Base-by-base conservation (phyloP, 2,797 vertebrate genomes). In the Bryconaethiops microstoma region DNA sequence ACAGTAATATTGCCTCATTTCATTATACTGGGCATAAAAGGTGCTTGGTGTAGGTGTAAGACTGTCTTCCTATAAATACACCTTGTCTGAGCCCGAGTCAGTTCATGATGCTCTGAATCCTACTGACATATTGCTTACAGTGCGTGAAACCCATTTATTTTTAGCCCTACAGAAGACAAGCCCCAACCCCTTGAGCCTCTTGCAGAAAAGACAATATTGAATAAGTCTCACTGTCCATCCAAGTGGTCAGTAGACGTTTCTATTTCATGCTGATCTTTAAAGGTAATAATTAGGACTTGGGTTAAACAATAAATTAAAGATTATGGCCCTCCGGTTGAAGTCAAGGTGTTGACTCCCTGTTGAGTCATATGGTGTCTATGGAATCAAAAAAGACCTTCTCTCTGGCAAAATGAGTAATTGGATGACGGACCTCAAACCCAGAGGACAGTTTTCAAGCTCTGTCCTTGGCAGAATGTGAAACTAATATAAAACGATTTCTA, bases 181-280 rank as follows among this genome's bases (percentile, higher is more conserved):
- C 8, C 77, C 79, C 1, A 87, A 87, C 87, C 84, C 81, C 77
- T 7, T 0, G 81, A 52, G 86, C 72, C 75, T 81, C 83, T 73
- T 25, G 71, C 76, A 68, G 64, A 88, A 82, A 82, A 68, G 80
- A 84, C 86, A 87, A 87, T 89, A 86, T 86, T 68, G 65, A 19
- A 1, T 17, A 68, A 0, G 39, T 7, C 7, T 68, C 40, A 68
- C 42, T 29, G 29, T 1, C 29, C 29, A 29, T 29, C 1, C 2
- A 60, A 23, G 57, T 7, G n/a, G 21, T 62, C 6, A 13, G 21
- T 25, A 29, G 59, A 25, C 4, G n/a, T 55, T 55, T 14, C 19
- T 25, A 8, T 25, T 65, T 39, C 6, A 67, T 0, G 19, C 35
- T 68, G 63, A 12, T 39, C 5, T 65, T n/a, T 35, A 7, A 35